phyloP scores from a whole-genome alignment of 2,113 vertebrate genomes.

The Rhinichthys klamathensis region DNA sequence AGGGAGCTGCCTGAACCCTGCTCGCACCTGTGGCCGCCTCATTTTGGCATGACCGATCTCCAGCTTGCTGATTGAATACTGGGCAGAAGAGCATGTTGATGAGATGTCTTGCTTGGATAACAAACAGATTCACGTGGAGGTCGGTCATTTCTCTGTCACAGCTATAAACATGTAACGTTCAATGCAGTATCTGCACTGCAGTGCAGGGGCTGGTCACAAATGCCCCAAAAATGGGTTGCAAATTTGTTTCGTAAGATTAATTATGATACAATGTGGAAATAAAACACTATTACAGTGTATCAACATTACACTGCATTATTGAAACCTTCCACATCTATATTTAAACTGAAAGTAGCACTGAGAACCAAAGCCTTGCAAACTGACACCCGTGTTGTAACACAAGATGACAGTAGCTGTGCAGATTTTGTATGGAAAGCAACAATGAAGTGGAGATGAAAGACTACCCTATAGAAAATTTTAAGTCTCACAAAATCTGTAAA shows the following conservation, averaged over 20 bases:
- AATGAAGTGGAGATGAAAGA: not conserved
- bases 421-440: slow-evolving; percentile 13
- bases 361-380: not conserved
- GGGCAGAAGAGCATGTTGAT: slow-evolving; percentile 1
- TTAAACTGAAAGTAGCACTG: not conserved
- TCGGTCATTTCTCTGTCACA: not conserved
- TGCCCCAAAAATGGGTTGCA: not conserved
- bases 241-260: not conserved
- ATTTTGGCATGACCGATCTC: not conserved
- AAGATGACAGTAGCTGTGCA: not conserved
- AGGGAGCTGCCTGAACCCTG: not conserved
- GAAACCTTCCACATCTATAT: slow-evolving; percentile 8
- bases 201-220: not conserved
- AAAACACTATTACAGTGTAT: too few relatives aligned
- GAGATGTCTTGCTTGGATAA: not conserved
- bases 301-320: not conserved
- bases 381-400: not conserved
- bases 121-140: slow-evolving; percentile 11
- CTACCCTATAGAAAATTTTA: not conserved
- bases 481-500: not conserved
- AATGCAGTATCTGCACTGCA: not conserved
- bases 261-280: not conserved
- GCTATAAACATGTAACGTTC: not conserved
- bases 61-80: slow-evolving; percentile 16
- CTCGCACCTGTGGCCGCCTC: slow-evolving; percentile 41